Evolutionary conservation across 2,113 vertebrate genomes (phyloP).

Genomic region (Puntigrus tetrazona): DNA sequence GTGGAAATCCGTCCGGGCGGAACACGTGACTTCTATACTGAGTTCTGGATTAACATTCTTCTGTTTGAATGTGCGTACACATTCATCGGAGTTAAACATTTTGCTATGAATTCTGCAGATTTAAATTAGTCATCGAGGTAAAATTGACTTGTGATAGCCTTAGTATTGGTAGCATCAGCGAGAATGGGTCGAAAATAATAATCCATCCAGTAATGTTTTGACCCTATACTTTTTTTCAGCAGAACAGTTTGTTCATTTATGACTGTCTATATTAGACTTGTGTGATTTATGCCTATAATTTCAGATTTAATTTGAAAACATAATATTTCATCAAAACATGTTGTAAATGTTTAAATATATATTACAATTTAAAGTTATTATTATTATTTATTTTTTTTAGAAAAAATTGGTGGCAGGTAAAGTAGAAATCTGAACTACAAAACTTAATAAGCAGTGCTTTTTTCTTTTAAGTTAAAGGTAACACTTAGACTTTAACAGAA

Average conservation of each 20-base stretch:
- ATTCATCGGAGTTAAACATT: no score
- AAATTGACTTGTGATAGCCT: not conserved
- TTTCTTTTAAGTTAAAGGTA: not conserved
- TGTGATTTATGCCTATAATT: not conserved
- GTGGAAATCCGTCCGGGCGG: conserved; percentile 64
- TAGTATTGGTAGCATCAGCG: not conserved
- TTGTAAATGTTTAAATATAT: not conserved
- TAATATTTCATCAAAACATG: not conserved
- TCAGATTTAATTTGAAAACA: not conserved
- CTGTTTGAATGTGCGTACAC: not conserved
- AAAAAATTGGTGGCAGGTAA: not conserved
- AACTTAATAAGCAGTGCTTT: not conserved
- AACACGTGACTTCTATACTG: conserved; percentile 32
- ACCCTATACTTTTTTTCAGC: not conserved
- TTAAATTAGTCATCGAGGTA: not conserved
- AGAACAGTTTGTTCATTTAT: not conserved
- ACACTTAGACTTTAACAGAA: not conserved
- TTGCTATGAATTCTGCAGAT: no score
- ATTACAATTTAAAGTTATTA: not conserved
- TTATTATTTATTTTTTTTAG: not conserved
- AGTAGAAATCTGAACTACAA: not conserved
- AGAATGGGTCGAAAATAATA: not conserved
- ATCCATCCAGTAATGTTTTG: not conserved
- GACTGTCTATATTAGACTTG: not conserved
- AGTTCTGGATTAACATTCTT: no score